Conservation (phyloP, 2,888 invertebrate genomes). For the Diarsia rubi region DNA sequence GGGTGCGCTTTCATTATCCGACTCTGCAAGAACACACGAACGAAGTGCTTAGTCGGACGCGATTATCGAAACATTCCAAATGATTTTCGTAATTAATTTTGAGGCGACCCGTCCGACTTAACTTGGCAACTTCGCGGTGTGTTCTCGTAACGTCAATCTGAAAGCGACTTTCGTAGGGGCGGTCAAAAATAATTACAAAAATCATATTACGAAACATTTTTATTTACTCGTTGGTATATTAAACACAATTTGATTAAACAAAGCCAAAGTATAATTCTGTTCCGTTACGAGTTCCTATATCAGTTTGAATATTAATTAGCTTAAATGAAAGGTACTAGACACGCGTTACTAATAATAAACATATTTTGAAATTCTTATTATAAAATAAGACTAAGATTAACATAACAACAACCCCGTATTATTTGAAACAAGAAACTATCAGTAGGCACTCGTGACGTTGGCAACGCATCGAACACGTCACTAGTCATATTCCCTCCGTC, state of each 20-base stretch:
- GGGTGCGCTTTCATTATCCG: constrained; percentile 94
- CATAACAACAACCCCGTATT: constrained; percentile 88
- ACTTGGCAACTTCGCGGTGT: constrained; percentile 78
- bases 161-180: constrained; percentile 81
- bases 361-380: constrained; percentile 86
- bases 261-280: constrained; percentile 86
- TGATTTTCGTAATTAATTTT: constrained; percentile 91
- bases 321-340: constrained; percentile 86
- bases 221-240: constrained; percentile 90
- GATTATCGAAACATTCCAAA: constrained; percentile 66
- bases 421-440: constrained; percentile 80
- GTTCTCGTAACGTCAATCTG: constrained; percentile 83
- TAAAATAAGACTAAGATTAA: constrained; percentile 87
- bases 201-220: constrained; percentile 90
- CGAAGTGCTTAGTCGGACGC: constrained; percentile 79
- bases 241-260: constrained; percentile 89
- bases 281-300: constrained; percentile 84
- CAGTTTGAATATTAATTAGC: constrained; percentile 85
- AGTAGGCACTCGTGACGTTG: constrained; percentile 63
- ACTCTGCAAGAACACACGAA: constrained; percentile 94
- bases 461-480: constrained; percentile 20
- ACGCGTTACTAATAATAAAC: constrained; percentile 85
- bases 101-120: constrained; percentile 81
- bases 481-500: constrained; percentile 40
- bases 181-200: constrained; percentile 91